Evolutionary conservation across 2,888 invertebrate species (phyloP).

Genomic region (Terebella lapidaria): DNA sequence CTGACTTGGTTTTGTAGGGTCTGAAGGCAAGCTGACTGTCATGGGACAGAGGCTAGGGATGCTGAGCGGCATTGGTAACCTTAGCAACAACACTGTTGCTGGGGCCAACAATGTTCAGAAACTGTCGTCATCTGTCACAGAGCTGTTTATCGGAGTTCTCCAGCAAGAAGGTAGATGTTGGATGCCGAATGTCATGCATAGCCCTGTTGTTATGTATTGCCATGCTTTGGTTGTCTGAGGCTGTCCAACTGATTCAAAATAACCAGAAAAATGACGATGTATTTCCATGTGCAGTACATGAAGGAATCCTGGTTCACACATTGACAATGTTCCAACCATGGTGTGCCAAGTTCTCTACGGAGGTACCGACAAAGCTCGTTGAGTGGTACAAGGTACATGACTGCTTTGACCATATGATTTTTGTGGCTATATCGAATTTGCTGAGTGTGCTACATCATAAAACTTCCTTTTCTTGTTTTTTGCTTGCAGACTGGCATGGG

Average conservation of each 20-base stretch:
- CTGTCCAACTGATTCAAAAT: neutral
- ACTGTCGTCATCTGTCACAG: conserved; percentile 62
- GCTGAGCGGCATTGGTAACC: conserved; percentile 68
- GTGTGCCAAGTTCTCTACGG: conserved; percentile 65
- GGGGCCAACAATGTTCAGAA: conserved; percentile 59
- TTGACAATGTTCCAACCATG: conserved; percentile 77
- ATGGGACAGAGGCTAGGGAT: conserved; percentile 84
- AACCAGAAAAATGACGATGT: too few relatives aligned
- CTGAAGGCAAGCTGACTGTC: conserved; percentile 84
- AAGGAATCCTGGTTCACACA: conserved; percentile 78
- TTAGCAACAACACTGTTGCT: conserved; percentile 67
- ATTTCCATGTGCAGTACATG: conserved; percentile 72
- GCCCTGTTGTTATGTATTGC: neutral
- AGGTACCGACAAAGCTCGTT: conserved; percentile 64
- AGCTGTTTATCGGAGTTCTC: conserved; percentile 71
- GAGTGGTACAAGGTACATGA: conserved; percentile 58
- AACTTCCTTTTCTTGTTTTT: too few relatives aligned
- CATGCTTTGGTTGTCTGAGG: neutral
- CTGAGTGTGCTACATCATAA: too few relatives aligned
- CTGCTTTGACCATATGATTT: neutral
- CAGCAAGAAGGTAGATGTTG: conserved; percentile 70
- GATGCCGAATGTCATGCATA: neutral
- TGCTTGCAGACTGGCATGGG: conserved; percentile 63
- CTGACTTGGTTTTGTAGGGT: conserved; percentile 55
- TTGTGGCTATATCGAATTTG: too few relatives aligned